Base-by-base conservation (phyloP, 2,113 vertebrate species). In the Corapipo altera region DNA sequence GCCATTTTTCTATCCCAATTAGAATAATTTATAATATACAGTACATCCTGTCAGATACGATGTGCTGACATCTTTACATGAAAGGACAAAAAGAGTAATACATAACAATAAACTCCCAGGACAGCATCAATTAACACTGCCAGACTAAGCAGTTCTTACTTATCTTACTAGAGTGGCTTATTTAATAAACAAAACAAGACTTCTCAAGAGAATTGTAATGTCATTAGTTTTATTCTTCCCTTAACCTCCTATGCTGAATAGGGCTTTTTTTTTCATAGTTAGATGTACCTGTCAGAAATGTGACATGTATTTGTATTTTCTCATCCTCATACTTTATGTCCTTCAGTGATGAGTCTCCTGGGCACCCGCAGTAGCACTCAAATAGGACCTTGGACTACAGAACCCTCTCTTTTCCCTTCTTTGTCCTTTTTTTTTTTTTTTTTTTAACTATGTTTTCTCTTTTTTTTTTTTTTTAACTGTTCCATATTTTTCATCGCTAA, bases 101-200 rank as follows among this genome's bases (percentile, higher is more conserved):
- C n/a, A 55, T 64, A 91, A 89, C 74, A 91, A 94, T 88, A 91
- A 94, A 71, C 33, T 90, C 71, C 85, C 89, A 74, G 85, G 82
- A 82, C 75, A 96, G 93, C 77, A 95, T 95, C 57, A 96, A 81
- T 95, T 95, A 96, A 74, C 48, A 97, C 73, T 76, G 48, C 49
- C 82, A 95, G 75, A 91, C 58, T 57, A 97, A 72, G 89, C 92
- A 83, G 62, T 96, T 93, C 80, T 83, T 95, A 96, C 82, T 94
- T 94, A 95, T 75, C 71, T 91, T 88, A 52, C 70, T 66, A 27
- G 46, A 58, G 33, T 64, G 43, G 51, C 76, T 91, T 93, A 92
- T 95, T 96, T 95, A 95, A 90, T 80, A 86, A 92, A 95, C 72
- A 96, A 88, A 95, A 91, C 74, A 76, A 91, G 81, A 72, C 66